Conservation (phyloP, 2,797 vertebrate genomes). For the Fratercula arctica region DNA sequence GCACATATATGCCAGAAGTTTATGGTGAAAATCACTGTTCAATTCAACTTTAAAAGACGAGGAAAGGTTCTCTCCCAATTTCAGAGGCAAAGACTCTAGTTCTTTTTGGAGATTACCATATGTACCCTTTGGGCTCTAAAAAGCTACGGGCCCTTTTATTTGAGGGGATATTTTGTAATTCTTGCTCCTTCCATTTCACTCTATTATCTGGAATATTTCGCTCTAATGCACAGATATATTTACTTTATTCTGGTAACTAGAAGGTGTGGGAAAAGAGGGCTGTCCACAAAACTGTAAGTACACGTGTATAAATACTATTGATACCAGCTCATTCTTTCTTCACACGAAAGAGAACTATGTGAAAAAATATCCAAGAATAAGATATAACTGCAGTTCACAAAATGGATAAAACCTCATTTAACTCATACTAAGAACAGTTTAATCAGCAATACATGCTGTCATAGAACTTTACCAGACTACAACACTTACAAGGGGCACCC, state of each 20-base stretch:
- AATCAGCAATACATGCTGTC: not conserved
- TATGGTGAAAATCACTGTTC: not conserved
- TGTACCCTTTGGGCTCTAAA: not conserved
- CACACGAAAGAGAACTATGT: not conserved
- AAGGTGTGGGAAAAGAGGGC: not conserved
- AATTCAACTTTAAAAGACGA: not conserved
- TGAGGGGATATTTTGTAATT: not conserved
- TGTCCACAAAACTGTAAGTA: not conserved
- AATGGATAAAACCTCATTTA: not conserved
- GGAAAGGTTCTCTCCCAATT: not conserved
- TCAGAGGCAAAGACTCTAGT: not conserved
- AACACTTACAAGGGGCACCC: not conserved
- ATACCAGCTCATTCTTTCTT: not conserved
- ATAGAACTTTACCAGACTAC: not conserved
- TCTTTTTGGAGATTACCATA: accelerated
- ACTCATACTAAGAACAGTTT: not conserved
- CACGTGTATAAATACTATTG: accelerated
- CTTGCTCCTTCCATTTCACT: not conserved
- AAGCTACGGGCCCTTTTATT: not conserved
- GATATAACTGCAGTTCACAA: not conserved
- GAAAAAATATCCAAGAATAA: not conserved
- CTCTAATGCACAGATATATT: not conserved
- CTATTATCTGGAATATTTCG: not conserved
- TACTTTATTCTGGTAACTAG: not conserved
- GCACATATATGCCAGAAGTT: not conserved